phyloP scores from a whole-genome alignment of 23 tunicate genomes.

The Pegea sp. region DNA sequence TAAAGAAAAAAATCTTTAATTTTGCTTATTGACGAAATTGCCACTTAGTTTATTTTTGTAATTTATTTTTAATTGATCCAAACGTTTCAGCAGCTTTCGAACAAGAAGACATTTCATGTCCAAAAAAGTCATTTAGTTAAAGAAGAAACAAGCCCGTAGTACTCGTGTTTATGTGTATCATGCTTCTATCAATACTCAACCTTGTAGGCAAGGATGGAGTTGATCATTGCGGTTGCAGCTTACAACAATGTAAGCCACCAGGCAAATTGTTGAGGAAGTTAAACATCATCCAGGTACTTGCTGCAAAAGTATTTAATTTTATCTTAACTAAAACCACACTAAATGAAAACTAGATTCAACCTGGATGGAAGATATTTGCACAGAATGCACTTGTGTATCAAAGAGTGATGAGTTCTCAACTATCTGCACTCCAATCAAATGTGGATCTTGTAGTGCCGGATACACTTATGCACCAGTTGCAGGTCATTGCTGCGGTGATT shows the following conservation, averaged over 20 bases:
- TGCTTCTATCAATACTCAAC: slow-evolving; percentile 29
- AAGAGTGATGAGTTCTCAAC: slow-evolving; percentile 32
- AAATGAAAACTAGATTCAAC: slow-evolving; percentile 14
- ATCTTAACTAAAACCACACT: too few species aligned
- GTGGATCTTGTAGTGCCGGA: slow-evolving; percentile 80
- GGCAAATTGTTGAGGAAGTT: too few species aligned
- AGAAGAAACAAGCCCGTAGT: too few species aligned
- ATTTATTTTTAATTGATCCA: slow-evolving; percentile 23
- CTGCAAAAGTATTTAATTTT: slow-evolving; percentile 76
- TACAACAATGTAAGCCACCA: slow-evolving; percentile 40
- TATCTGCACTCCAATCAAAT: slow-evolving; percentile 58
- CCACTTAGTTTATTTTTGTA: too few species aligned
- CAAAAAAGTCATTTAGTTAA: slow-evolving; percentile 42
- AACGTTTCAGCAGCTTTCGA: slow-evolving; percentile 29
- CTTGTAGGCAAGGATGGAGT: slow-evolving; percentile 60
- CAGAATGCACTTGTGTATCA: slow-evolving; percentile 60
- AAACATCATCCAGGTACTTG: slow-evolving; percentile 23
- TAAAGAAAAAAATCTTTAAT: neutral
- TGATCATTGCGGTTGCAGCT: slow-evolving; percentile 51
- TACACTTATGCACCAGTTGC: slow-evolving; percentile 92
- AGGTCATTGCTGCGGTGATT: slow-evolving; percentile 98
- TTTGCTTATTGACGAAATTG: too few species aligned
- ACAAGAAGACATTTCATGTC: slow-evolving; percentile 29
- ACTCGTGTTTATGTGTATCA: slow-evolving; percentile 56
- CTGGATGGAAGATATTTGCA: slow-evolving; percentile 96